A percentile compares a stretch with the other conserved stretches of the same genome.
These are phyloP conservation scores for Holacanthus passer DNA, from an alignment of 2,113 vertebrate species.

Conservation along the genomic window DNA sequence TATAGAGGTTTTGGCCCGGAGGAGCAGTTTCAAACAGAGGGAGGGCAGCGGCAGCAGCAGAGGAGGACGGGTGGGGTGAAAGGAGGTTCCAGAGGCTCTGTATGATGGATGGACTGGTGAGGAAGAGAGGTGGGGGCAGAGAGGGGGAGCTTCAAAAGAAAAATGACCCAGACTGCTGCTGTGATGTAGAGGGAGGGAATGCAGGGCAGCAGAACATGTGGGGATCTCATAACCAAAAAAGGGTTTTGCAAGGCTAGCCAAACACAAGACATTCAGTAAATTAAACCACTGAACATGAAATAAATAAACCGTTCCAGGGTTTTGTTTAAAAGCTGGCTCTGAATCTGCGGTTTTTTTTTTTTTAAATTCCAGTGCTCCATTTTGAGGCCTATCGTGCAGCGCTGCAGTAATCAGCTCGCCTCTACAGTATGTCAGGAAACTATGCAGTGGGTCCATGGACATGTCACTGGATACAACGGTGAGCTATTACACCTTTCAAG, in stretches of 20 bases:
- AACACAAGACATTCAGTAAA: constrained; percentile 19
- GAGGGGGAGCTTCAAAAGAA: constrained; percentile 72
- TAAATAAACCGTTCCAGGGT: background rate
- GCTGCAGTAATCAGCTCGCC: background rate
- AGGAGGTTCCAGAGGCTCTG: constrained; percentile 53
- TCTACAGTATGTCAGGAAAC: background rate
- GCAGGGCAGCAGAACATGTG: constrained; percentile 59
- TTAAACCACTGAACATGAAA: background rate
- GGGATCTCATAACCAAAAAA: constrained; percentile 71
- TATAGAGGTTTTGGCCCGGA: constrained; percentile 46
- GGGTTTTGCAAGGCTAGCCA: constrained; percentile 24
- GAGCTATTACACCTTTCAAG: constrained; percentile 60
- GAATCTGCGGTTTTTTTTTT: too few species aligned
- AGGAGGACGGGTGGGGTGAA: constrained; percentile 50
- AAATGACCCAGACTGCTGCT: constrained; percentile 71
- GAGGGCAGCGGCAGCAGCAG: constrained; percentile 32
- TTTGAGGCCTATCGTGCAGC: background rate
- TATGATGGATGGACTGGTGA: constrained; percentile 78
- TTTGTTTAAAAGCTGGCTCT: background rate
- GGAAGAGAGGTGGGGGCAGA: constrained; percentile 36
- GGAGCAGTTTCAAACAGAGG: constrained; percentile 35
- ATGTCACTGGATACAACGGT: constrained; percentile 63
- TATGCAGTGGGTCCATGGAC: constrained; percentile 34
- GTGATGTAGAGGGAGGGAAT: constrained; percentile 61
- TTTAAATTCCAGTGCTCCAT: background rate